Base-by-base conservation (phyloP, 2,888 invertebrate genomes). In the Xylota segnis region DNA sequence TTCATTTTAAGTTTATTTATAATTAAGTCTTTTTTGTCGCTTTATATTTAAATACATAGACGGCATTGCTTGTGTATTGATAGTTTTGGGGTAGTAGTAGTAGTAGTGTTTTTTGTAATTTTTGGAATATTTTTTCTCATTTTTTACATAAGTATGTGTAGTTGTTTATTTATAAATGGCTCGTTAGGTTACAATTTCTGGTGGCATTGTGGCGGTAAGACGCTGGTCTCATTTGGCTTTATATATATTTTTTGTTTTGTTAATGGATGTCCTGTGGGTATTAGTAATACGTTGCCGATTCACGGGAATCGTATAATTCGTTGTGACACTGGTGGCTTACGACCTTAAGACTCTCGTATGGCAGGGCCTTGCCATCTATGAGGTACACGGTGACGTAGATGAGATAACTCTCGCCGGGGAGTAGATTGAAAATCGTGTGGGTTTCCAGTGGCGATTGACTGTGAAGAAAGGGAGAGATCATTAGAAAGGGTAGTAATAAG, bases 301-400 rank as follows among this genome's bases (percentile, higher is more conserved):
- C 91, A 75, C 90, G 89, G 5, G 92, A 90, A 40, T 91, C 92
- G 32, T 87, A 88, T 9, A 88, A 65, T 61, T 89, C 89, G 43
- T 89, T 89, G 61, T 90, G 87, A 76, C 91, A 91, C 61, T 91
- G 90, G 32, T 88, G 89, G 72, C 89, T 89, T 90, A 90, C 90
- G 72, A 91, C 89, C 29, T 89, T 91, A 5, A 94, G 90, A 27
- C 94, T 91, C 89, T 94, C 93, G 88, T 95, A 95, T 0, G 94
- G 94, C 59, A 94, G 89, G 2, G 93, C 93, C 88, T 93, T 93
- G 18, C 94, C 94, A 89, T 93, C 93, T 52, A 92, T 92, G 76
- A 94, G 93, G 83, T 93, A 93, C 3, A 94, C 93, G 0, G 94
- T 94, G 9, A 95, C 93, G 89, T 94, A 94, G 14, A 94, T 92